Base-by-base conservation (phyloP, 1,140 invertebrate species). In the Drosophila equinoxialis region DNA sequence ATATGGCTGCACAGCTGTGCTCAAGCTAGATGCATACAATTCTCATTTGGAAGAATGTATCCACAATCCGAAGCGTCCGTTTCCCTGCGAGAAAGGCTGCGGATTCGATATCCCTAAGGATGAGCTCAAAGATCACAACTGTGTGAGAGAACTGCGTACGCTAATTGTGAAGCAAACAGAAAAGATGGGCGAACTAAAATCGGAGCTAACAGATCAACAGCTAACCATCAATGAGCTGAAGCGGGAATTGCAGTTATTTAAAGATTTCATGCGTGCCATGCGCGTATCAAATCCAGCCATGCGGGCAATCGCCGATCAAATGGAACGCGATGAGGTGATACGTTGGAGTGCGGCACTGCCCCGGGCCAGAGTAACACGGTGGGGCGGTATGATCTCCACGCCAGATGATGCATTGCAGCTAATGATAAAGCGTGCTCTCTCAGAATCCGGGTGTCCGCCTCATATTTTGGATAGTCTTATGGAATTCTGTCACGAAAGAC, bases 401-500 rank as follows among this genome's bases (percentile, higher is more conserved):
- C 98, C 98, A 4, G 98, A 99, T 93, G 96, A 97, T 92, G 95
- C 97, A 7, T 23, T 10, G 0, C 93, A 99, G 96, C 95, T 96
- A 65, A 96, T 97, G 95, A 98, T 99, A 55, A 98, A 98, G 90
- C 94, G 97, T 90, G 96, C 97, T 23, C 93, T 99, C 63, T 97
- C 96, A 33, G 98, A 99, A 92, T 98, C 96, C 58, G 96, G 97
- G 23, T 98, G 98, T 93, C 98, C 98, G 3, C 94, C 96, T 48
- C 97, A 98, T 85, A 97, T 99, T 33, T 95, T 98, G 57, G 97
- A 98, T 87, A 97, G 98, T 83, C 93, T 99, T 0, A 99, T 99
- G 97, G 97, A 98, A 90, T 98, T 99, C 93, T 98, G 98, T 73
- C 98, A 99, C 91, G 98, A 99, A 92, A 93, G 97, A 71, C 94